Base-by-base conservation (phyloP, 2,113 vertebrate species). In the Perccottus glenii region DNA sequence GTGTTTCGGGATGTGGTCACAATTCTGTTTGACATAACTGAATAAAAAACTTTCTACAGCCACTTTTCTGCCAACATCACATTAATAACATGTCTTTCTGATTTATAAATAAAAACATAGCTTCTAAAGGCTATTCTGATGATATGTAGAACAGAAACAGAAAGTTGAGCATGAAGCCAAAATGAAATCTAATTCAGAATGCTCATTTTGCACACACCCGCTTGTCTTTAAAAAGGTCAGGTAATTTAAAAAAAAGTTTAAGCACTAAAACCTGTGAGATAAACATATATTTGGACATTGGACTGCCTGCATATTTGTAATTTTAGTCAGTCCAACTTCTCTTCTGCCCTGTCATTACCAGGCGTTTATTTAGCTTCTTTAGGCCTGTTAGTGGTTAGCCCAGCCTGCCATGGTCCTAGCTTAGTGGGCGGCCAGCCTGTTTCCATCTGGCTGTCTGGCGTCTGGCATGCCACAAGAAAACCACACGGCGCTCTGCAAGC, bases 361-460 rank as follows among this genome's bases (percentile, higher is more conserved):
- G 69, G 42, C 79, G 64, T 82, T 78, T 82, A 88, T 88, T 88
- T 86, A 84, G 86, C 86, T 86, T 87, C 82, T 73, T 76, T 67
- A 69, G 55, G 80, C 71, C 76, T 73, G 76, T 67, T 1, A 64
- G 87, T 38, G 86, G 86, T 89, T 50, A 77, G 75, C 60, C 4
- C 80, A 80, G 87, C 77, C 84, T 80, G 80, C 85, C 62, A 61
- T 60, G 78, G 78, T 64, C 82, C 63, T 63, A 10, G 72, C 80
- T 80, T 77, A 76, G 84, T 79, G 87, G 88, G 87, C 87, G 9
- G 64, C 16, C 8, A 73, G 85, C 80, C 79, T 12, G 61, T 78
- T 86, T 86, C 86, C 89, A 89, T 91, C 84, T 90, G 87, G 82
- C 75, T 27, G 77, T 81, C 87, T 91, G 90, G 90, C 88, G 90